Evolutionary conservation across 2,888 invertebrate species (phyloP).

Genomic region (Lasioglossum villosulum): DNA sequence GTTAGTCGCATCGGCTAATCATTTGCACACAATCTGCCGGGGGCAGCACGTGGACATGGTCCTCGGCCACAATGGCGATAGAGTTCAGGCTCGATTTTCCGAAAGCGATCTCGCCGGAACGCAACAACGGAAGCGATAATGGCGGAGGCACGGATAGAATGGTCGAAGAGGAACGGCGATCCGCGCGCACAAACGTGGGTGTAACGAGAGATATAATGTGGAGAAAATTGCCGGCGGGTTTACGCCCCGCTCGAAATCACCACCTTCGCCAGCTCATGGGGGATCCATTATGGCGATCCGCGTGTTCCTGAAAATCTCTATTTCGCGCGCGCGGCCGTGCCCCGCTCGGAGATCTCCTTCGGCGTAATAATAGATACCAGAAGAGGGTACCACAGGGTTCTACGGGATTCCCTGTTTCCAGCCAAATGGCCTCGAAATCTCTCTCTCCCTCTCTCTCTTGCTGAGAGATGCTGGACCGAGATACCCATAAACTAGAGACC

Average conservation of each 20-base stretch:
- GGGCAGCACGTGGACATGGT: slow-evolving; percentile 11
- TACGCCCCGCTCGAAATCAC: slow-evolving; percentile 44
- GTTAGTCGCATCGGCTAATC: not conserved
- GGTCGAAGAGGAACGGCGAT: slow-evolving; percentile 41
- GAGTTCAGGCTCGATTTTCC: not conserved
- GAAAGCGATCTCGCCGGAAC: slow-evolving; percentile 15
- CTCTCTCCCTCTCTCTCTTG: not conserved
- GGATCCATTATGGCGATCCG: slow-evolving; percentile 28
- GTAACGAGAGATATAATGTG: slow-evolving; percentile 59
- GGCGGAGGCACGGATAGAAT: slow-evolving; percentile 37
- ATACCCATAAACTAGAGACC: slow-evolving; percentile 1
- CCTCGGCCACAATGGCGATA: not conserved
- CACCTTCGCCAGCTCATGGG: slow-evolving; percentile 28
- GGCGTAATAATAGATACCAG: not conserved
- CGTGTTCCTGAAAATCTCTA: slow-evolving; percentile 9
- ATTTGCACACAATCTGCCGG: slow-evolving; percentile 33
- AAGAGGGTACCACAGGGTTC: slow-evolving; percentile 2
- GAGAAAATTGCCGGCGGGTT: slow-evolving; percentile 52
- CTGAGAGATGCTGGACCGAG: not conserved
- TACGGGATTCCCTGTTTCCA: not conserved
- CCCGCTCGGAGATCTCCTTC: not conserved
- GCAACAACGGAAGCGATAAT: slow-evolving; percentile 46
- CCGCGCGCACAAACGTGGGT: slow-evolving; percentile 49
- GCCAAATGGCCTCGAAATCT: not conserved
- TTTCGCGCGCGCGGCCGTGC: not conserved